Conservation (phyloP, 1,140 invertebrate genomes). For the Himalopsyche phryganea region DNA sequence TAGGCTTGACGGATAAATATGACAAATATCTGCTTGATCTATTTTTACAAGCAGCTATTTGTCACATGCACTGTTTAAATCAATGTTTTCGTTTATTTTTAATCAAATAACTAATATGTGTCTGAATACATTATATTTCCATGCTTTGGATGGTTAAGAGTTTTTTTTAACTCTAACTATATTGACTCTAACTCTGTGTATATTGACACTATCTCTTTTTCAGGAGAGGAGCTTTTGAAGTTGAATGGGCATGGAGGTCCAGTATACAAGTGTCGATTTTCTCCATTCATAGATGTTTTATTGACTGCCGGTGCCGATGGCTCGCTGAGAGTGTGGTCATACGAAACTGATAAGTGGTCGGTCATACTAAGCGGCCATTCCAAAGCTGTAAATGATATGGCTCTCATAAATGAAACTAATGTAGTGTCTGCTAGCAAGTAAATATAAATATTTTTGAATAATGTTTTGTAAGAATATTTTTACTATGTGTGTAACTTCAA, state of each 20-base stretch:
- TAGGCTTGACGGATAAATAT: no score
- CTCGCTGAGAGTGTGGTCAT: constrained; percentile 67
- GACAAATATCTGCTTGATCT: no score
- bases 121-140: no score
- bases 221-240: constrained; percentile 52
- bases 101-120: no score
- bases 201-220: no score
- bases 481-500: no score
- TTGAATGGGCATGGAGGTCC: constrained; percentile 67
- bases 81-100: constrained; percentile 1
- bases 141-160: no score
- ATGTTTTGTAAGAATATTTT: not conserved
- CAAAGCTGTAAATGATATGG: constrained; percentile 62
- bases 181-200: no score
- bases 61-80: no score
- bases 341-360: constrained; percentile 63
- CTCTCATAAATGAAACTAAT: constrained; percentile 71
- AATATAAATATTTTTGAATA: constrained; percentile 17
- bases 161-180: no score
- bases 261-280: constrained; percentile 67
- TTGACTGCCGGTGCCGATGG: constrained; percentile 69
- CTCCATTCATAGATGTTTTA: constrained; percentile 68
- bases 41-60: no score
- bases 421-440: constrained; percentile 66
- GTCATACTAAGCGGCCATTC: constrained; percentile 65